Evolutionary conservation across 2,888 invertebrate species (phyloP).

Genomic region (Isoperla grammatica): DNA sequence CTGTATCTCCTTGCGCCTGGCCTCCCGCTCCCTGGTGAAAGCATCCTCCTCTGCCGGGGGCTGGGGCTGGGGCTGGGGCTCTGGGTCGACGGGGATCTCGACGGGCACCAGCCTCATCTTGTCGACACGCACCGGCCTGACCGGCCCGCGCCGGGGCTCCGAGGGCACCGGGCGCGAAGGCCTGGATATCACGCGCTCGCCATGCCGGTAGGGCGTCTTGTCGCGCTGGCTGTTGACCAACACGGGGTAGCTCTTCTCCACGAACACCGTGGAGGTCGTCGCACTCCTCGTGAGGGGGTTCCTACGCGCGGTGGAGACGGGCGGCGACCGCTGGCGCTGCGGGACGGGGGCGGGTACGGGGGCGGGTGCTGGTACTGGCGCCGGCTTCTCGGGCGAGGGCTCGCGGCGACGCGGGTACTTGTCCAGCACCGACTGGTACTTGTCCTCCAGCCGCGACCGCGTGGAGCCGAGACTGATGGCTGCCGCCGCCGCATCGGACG

Average conservation of each 20-base stretch:
- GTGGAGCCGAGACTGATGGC: slow-evolving; percentile 49
- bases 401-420: slow-evolving; percentile 52
- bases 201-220: slow-evolving; percentile 57
- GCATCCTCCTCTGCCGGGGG: slow-evolving; percentile 52
- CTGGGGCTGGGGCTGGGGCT: slow-evolving; percentile 44
- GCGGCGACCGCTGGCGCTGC: slow-evolving; percentile 51
- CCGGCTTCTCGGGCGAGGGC: slow-evolving; percentile 13
- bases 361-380: background rate
- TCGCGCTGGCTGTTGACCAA: slow-evolving; percentile 43
- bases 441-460: slow-evolving; percentile 68
- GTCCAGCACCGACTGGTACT: slow-evolving; percentile 70
- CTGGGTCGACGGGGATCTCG: slow-evolving; percentile 43
- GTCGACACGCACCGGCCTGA: slow-evolving; percentile 54
- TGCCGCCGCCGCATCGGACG: slow-evolving; percentile 36
- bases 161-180: slow-evolving; percentile 34
- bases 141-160: slow-evolving; percentile 24
- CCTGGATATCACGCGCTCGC: slow-evolving; percentile 39
- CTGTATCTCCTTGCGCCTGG: slow-evolving; percentile 76
- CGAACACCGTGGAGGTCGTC: slow-evolving; percentile 61
- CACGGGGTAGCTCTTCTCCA: slow-evolving; percentile 61
- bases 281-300: slow-evolving; percentile 57
- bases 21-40: slow-evolving; percentile 62
- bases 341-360: slow-evolving; percentile 58
- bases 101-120: slow-evolving; percentile 53
- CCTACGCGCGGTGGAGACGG: slow-evolving; percentile 40